Evolutionary conservation across 2,113 vertebrate species (phyloP).

Genomic region (Halichoerus grypus): DNA sequence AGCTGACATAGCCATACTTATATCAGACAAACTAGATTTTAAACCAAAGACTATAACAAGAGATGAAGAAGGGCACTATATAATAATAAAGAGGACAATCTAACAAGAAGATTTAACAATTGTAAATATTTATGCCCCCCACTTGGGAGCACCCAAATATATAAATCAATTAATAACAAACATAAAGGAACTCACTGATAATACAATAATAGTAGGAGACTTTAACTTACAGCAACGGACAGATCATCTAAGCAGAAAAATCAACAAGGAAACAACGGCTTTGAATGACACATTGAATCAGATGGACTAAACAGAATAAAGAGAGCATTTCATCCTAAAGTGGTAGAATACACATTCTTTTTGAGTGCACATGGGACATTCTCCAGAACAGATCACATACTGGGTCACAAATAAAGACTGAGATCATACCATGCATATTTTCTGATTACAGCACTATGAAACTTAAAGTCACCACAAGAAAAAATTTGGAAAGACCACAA

Average conservation of each 20-base stretch:
- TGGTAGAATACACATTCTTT: not conserved
- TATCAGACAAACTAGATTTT: not conserved
- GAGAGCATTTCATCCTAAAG: not conserved
- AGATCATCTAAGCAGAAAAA: not conserved
- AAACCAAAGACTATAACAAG: not conserved
- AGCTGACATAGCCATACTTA: not conserved
- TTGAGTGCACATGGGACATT: not conserved
- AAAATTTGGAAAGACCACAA: not conserved
- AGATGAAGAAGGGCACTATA: not conserved
- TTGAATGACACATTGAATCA: not conserved
- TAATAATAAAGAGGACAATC: not conserved
- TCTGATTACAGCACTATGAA: not conserved
- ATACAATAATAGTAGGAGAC: not conserved
- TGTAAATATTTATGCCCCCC: not conserved
- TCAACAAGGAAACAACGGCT: not conserved
- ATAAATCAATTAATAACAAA: not conserved
- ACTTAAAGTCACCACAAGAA: not conserved
- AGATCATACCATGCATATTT: not conserved
- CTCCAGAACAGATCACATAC: not conserved
- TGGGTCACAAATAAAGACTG: not conserved
- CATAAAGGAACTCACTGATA: not conserved
- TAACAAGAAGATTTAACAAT: not conserved
- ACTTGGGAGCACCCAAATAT: not conserved
- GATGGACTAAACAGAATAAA: not conserved
- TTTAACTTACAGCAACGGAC: not conserved